Evolutionary conservation across 2,113 vertebrate genomes (phyloP), one percentile per base, ranked within the genome.

Genomic region (Aleadryas rufinucha): DNA sequence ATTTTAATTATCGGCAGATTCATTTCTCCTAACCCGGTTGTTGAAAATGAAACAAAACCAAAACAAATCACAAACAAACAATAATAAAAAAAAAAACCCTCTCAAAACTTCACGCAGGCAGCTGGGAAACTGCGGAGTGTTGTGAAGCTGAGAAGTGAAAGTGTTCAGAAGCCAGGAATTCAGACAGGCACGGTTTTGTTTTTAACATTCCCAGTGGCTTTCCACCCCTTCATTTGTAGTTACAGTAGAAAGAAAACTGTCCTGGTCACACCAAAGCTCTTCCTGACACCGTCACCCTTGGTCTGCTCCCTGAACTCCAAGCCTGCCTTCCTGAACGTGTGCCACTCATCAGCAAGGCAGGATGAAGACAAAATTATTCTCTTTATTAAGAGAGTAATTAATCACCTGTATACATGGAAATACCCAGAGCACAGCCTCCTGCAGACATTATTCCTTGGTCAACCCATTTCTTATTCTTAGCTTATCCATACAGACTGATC

Each of bases 1-100:
- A 39, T 91, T 97, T 97, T 98, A 97, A 98, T 98, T 98, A 97
- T 90, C 86, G 65, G 83, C 52, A 86, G 35, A 56, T 91, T 80
- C 9, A 7, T 79, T 89, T 85, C 45, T 69, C 35, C n/a, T 78
- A 95, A 52, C 72, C 24, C 2, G 0, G 6, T 71, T 86, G 57
- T 42, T 95, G 65, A 27, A 64, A 87, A 93, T 65, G 20, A 66
- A 81, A 70, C 21, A 49, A 41, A 50, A 42, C 30, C 14, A 54
- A 79, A 84, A 31, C n/a, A 64, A 72, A 63, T 7, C 52, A 52
- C 11, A 56, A 79, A 53, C 26, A 74, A 64, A 47, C 14, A 69
- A 60, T 21, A 27, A n/a, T n/a, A 41, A 31, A 61, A 26, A 33
- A 30, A 61, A 20, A n/a, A 5, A 10, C 26, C 5, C 16, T 71